Evolutionary conservation across 2,797 vertebrate species (phyloP), one percentile per base, ranked within the genome.

Genomic region (Anolis apletophallus): DNA sequence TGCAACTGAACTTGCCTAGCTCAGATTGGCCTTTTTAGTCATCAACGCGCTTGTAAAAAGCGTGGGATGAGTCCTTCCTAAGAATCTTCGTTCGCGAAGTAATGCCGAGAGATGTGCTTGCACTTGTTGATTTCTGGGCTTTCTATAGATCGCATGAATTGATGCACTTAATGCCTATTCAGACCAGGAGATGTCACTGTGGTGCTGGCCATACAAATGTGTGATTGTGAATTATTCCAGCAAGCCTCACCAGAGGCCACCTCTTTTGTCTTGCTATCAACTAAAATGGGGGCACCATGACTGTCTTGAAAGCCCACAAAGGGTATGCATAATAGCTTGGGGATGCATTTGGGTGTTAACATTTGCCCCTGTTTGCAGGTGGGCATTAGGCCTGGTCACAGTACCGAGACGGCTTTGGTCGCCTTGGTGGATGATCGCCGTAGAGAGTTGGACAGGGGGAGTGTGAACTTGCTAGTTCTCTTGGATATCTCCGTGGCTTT

Each of bases 121-220:
- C 13, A 40, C 7, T 10, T 50, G 6, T 26, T 13, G 72, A 23
- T 14, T 7, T 4, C 40, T 29, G 71, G 17, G 71, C 36, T 21
- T 46, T 36, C 55, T 26, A 10, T 61, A 3, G 23, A 64, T 26
- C 26, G 21, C 59, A 64, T 64, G 16, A 8, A 10, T 72, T 69
- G 26, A 54, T 16, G 32, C 21, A 2, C 16, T 29, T 16, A 26
- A 73, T 59, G 1, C 34, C 26, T 1, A 14, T 81, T 61, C 73
- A 46, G 69, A 67, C 90, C 89, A 90, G 3, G 32, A 90, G 90
- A 89, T 93, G 93, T 93, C 93, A 93, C 89, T 88, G 86, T 76
- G 71, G 71, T 23, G 54, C 86, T 19, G 85, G 85, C 13, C 67
- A 91, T 91, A 2, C 5, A 3, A 64, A 19, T 1, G 68, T 84